phyloP scores from a whole-genome alignment of 2,888 invertebrate genomes.

The Tipula vernalis region DNA sequence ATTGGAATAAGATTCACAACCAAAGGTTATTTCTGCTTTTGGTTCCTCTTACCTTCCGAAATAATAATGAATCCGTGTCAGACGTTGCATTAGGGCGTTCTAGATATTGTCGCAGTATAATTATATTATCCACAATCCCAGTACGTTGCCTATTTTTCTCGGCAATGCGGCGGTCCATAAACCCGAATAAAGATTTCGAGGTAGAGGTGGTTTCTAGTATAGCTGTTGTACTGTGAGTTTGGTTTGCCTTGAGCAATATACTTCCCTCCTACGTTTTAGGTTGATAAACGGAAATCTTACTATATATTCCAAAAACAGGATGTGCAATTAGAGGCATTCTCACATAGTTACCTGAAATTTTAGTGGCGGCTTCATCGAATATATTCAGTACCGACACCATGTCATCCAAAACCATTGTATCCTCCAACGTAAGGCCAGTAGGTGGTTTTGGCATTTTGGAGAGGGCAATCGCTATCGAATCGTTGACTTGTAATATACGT shows the following conservation, averaged over 20 bases:
- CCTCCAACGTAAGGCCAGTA: neutral
- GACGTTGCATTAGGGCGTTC: too few species aligned
- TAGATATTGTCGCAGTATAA: neutral
- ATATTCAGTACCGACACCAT: neutral
- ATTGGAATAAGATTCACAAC: too few species aligned
- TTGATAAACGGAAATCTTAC: neutral
- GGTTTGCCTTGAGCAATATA: neutral
- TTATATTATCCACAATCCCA: neutral
- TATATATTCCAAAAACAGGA: neutral
- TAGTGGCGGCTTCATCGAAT: neutral
- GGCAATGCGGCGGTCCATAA: neutral
- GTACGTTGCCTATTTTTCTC: neutral
- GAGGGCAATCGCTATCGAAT: neutral
- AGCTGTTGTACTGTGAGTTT: neutral
- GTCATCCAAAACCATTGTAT: neutral
- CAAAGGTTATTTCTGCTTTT: too few species aligned
- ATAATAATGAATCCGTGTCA: too few species aligned
- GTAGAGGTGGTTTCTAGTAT: neutral
- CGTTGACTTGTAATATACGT: neutral
- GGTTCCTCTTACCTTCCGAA: too few species aligned
- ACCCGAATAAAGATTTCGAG: neutral
- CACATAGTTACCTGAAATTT: neutral
- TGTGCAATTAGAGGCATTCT: neutral
- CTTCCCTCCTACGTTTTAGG: neutral
- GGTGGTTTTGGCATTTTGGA: neutral